These are phyloP conservation scores for Drosophila murphyi DNA, from an alignment of 1,140 invertebrate genomes.

Conservation along the genomic window DNA sequence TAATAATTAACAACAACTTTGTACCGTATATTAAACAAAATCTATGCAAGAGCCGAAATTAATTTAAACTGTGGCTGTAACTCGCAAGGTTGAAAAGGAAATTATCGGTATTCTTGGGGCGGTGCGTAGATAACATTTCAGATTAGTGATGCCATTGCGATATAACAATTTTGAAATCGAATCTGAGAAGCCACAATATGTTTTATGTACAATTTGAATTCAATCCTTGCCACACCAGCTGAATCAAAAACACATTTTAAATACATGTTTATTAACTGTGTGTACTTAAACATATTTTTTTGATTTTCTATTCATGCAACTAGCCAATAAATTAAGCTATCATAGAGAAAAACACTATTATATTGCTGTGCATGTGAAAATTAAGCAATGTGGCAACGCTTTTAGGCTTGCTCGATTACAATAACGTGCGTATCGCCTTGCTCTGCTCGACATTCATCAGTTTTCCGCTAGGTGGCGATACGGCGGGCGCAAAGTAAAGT, in stretches of 20 bases:
- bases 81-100: constrained; percentile 62
- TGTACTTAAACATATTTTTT: neutral
- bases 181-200: neutral
- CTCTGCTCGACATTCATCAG: constrained; percentile 53
- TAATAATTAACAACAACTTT: constrained; percentile 17
- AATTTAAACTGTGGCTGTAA: constrained; percentile 77
- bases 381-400: constrained; percentile 16
- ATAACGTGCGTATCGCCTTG: constrained; percentile 30
- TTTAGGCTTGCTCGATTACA: constrained; percentile 24
- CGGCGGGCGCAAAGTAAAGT: constrained; percentile 66
- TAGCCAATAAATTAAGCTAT: neutral
- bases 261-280: neutral
- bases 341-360: neutral
- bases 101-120: constrained; percentile 37
- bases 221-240: constrained; percentile 11
- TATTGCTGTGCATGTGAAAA: constrained; percentile 6
- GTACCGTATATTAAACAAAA: constrained; percentile 9
- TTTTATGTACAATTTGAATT: neutral
- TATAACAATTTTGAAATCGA: too few relatives aligned
- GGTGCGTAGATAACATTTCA: constrained; percentile 17
- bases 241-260: neutral
- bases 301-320: neutral
- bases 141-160: constrained; percentile 1
- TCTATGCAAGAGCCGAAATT: constrained; percentile 54
- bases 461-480: constrained; percentile 79